A percentile compares a stretch with the other conserved stretches of the same genome.
phyloP scores from a whole-genome alignment of 37 sponge, comb jelly and placozoan species.

The Mnemiopsis leidyi region DNA sequence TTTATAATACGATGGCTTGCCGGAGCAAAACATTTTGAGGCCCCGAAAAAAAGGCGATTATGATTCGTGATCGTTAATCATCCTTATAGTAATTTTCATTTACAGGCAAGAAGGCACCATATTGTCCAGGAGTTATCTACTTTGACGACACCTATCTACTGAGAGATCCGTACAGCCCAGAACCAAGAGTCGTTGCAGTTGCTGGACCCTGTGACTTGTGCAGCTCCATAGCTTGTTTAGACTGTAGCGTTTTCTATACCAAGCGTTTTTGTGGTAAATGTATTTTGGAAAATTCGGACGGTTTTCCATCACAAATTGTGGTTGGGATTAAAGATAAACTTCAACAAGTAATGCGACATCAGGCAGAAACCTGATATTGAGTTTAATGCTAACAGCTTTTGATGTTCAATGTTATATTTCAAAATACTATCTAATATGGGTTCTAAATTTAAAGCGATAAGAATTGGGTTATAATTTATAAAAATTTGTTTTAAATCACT shows the following conservation, averaged over 20 bases:
- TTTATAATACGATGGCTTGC: too few relatives aligned
- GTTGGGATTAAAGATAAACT: not conserved
- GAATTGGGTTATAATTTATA: too few relatives aligned
- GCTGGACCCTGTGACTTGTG: constrained; percentile 51
- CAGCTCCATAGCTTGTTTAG: not conserved
- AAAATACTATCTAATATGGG: too few relatives aligned
- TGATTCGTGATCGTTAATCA: too few relatives aligned
- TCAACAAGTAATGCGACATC: not conserved
- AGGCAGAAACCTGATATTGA: not conserved
- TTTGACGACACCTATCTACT: constrained; percentile 44
- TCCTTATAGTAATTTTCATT: too few relatives aligned
- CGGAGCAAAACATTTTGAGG: too few relatives aligned
- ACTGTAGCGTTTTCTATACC: constrained; percentile 27
- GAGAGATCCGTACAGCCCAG: constrained; percentile 43
- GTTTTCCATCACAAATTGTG: constrained; percentile 26
- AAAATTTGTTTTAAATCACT: too few relatives aligned
- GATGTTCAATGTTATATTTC: too few relatives aligned
- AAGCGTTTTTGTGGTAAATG: constrained; percentile 13
- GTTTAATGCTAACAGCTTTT: too few relatives aligned
- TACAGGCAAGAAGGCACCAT: constrained; percentile 39
- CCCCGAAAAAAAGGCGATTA: too few relatives aligned
- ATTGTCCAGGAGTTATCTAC: constrained; percentile 55
- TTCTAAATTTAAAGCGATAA: too few relatives aligned
- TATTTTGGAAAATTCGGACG: not conserved
- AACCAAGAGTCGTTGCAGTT: not conserved